phyloP scores from a whole-genome alignment of 2,113 vertebrate species.

The Lepisosteus oculatus region DNA sequence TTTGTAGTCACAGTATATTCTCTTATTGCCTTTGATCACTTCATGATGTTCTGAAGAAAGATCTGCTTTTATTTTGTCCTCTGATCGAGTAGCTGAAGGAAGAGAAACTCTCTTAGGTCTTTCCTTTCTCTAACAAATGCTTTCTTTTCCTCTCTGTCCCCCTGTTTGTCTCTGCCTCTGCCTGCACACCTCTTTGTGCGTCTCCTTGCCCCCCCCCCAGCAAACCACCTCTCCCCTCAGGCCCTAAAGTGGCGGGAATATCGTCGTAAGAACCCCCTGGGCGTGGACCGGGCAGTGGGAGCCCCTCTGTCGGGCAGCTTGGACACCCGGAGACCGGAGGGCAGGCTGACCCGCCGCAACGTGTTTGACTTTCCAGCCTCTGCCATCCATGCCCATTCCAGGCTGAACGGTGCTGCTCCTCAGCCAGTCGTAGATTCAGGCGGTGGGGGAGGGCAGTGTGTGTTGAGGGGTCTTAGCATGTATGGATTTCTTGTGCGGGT shows the following conservation, averaged over 20 bases:
- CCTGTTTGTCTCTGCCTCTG: conserved; percentile 18
- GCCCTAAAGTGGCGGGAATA: conserved; percentile 96
- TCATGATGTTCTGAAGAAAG: no score
- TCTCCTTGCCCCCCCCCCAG: conserved; percentile 50
- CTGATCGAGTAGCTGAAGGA: no score
- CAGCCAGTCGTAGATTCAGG: conserved; percentile 6
- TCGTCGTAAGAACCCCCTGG: conserved; percentile 86
- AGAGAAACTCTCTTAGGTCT: background rate
- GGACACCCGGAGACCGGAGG: conserved; percentile 66
- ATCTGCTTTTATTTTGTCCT: no score
- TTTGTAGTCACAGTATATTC: no score
- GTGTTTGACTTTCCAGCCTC: conserved; percentile 83
- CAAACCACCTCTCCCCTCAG: conserved; percentile 92
- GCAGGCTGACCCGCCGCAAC: conserved; percentile 68
- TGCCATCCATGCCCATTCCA: conserved; percentile 60
- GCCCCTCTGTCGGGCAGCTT: conserved; percentile 50
- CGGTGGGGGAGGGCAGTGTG: background rate
- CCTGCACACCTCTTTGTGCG: conserved; percentile 27
- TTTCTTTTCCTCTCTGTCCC: conserved; percentile 23
- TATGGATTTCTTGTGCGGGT: no score
- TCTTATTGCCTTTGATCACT: no score
- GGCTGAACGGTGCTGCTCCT: conserved; percentile 70
- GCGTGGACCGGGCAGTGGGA: conserved; percentile 67
- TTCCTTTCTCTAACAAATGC: background rate
- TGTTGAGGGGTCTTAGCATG: background rate